phyloP scores from a whole-genome alignment of 2,797 vertebrate species.

The Rhabdomys pumilio region DNA sequence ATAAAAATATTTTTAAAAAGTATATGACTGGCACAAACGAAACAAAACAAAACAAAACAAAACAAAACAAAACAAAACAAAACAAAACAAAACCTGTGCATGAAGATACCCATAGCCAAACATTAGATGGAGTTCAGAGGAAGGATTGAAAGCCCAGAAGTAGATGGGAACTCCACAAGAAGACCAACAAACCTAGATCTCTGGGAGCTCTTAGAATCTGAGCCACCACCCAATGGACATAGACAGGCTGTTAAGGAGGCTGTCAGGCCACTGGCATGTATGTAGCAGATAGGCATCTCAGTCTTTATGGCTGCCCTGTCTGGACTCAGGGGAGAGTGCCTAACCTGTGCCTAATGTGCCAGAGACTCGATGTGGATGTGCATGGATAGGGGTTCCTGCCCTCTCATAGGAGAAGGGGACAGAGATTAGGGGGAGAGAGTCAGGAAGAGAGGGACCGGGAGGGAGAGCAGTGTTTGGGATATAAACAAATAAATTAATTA shows the following conservation, averaged over 20 bases:
- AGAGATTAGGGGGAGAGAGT: neutral
- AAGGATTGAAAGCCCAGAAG: neutral
- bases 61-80: neutral
- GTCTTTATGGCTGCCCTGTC: neutral
- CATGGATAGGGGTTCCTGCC: neutral
- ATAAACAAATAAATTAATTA: too few species aligned
- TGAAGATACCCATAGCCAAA: neutral
- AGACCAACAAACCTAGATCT: neutral
- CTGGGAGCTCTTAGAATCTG: neutral
- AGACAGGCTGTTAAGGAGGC: neutral
- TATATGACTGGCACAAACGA: neutral
- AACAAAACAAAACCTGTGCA: neutral
- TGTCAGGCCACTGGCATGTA: neutral
- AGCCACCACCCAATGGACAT: neutral
- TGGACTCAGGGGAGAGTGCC: neutral
- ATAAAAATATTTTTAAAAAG: too few species aligned
- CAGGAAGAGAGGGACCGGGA: neutral
- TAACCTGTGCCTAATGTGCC: neutral
- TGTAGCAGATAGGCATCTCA: neutral
- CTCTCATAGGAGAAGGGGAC: neutral
- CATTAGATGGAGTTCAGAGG: neutral
- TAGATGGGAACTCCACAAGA: neutral
- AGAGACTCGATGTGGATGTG: neutral
- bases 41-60: neutral
- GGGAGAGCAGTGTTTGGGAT: too few species aligned